phyloP scores from a whole-genome alignment of 2,797 vertebrate genomes.

The Melanotaenia maccullochi region DNA sequence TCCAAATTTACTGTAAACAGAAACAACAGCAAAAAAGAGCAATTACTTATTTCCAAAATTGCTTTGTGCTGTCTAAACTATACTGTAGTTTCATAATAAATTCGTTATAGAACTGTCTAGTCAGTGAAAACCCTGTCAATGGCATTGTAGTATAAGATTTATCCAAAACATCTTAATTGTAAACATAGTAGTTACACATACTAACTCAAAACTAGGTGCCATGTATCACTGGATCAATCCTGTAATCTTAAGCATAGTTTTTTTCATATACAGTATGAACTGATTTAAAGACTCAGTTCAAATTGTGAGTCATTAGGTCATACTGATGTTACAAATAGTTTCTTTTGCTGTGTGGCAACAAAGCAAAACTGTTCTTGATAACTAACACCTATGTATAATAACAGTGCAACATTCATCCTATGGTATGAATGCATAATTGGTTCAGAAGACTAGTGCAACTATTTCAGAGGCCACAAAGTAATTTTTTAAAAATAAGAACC shows the following conservation, averaged over 20 bases:
- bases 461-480: background rate
- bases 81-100: slow-evolving; percentile 1
- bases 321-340: background rate
- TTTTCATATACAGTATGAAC: slow-evolving; percentile 5
- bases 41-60: slow-evolving; percentile 29
- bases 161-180: slow-evolving; percentile 6
- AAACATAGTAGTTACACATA: slow-evolving; percentile 4
- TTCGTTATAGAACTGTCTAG: slow-evolving; percentile 6
- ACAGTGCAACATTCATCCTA: slow-evolving; percentile 12
- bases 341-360: slow-evolving; percentile 5
- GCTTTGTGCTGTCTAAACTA: slow-evolving; percentile 31
- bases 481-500: background rate
- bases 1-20: slow-evolving; percentile 27
- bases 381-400: slow-evolving; percentile 5
- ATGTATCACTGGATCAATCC: slow-evolving; percentile 1
- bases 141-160: slow-evolving; percentile 14
- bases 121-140: slow-evolving; percentile 14
- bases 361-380: slow-evolving; percentile 7
- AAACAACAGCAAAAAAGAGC: slow-evolving; percentile 3
- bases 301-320: background rate
- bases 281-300: slow-evolving; percentile 9
- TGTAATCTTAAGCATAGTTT: slow-evolving; percentile 20
- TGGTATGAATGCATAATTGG: background rate
- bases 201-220: slow-evolving; percentile 21
- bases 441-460: slow-evolving; percentile 3